These are phyloP conservation scores for Pangasius krempfi DNA, from an alignment of 2,797 vertebrate genomes.

Conservation along the genomic window DNA sequence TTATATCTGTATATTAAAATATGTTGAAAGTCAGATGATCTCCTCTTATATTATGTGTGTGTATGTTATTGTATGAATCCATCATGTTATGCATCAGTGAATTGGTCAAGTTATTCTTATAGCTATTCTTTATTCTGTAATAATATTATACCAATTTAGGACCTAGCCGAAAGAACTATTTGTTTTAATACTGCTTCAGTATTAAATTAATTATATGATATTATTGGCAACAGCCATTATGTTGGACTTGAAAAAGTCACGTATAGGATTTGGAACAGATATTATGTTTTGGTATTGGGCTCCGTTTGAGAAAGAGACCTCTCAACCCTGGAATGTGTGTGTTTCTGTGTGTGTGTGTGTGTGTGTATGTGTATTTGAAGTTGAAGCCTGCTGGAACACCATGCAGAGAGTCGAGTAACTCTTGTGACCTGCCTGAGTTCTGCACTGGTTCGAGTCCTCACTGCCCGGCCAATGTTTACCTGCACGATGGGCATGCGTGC, in stretches of 20 bases:
- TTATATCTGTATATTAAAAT: neutral
- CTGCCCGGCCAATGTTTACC: constrained; percentile 94
- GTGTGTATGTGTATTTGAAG: constrained; percentile 68
- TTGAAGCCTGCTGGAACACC: constrained; percentile 88
- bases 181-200: neutral
- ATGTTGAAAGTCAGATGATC: neutral
- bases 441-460: constrained; percentile 89
- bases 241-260: neutral
- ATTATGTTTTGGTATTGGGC: neutral
- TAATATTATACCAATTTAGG: neutral
- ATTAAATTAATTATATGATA: neutral
- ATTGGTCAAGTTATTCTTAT: neutral
- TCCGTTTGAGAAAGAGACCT: neutral
- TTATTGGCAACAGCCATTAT: neutral
- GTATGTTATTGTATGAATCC: neutral
- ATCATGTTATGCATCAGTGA: neutral
- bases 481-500: constrained; percentile 92
- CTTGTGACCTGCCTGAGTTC: constrained; percentile 96
- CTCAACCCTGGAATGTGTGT: neutral
- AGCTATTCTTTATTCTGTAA: neutral
- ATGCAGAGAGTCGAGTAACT: constrained; percentile 87
- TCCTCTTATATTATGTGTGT: neutral
- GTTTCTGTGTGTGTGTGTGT: constrained; percentile 35
- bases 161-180: neutral
- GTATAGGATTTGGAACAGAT: neutral